A percentile compares a stretch with the other conserved stretches of the same genome.
Conservation (phyloP, 2,888 invertebrate species). For the Drosophila yooni region DNA sequence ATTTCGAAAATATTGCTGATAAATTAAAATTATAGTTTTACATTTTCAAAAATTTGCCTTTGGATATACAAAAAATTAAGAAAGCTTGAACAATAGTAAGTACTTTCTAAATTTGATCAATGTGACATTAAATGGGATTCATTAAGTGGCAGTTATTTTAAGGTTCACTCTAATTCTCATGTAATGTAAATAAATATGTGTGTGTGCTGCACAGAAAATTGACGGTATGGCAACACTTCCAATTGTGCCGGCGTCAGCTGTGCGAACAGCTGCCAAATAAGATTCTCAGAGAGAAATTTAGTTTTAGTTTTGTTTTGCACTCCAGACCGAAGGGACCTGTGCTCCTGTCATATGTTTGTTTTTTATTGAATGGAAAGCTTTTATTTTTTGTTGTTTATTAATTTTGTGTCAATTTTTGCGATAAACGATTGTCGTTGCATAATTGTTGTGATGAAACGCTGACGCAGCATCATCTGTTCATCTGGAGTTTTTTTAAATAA, state of each 20-base stretch:
- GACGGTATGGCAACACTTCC: conserved; percentile 32
- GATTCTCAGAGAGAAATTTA: conserved; percentile 12
- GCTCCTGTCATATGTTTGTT: neutral
- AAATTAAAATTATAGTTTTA: neutral
- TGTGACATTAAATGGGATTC: neutral
- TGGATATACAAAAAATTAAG: neutral
- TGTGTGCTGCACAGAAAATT: neutral
- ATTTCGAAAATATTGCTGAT: neutral
- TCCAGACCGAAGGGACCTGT: conserved; percentile 14
- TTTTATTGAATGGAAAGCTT: conserved; percentile 45
- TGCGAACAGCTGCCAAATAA: conserved; percentile 37
- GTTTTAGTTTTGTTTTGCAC: conserved; percentile 50
- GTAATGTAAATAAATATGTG: neutral
- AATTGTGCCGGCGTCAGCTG: conserved; percentile 37
- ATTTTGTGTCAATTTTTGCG: conserved; percentile 1
- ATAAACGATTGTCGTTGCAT: conserved; percentile 2
- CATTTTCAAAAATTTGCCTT: neutral
- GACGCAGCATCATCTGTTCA: conserved; percentile 1
- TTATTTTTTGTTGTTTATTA: conserved; percentile 8
- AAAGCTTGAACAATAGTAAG: neutral
- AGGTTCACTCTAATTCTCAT: conserved; percentile 24
- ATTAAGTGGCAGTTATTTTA: neutral
- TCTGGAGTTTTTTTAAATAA: conserved; percentile 14
- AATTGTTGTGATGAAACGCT: conserved; percentile 31
- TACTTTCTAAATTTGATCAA: neutral